Evolutionary conservation across 2,113 vertebrate genomes (phyloP).

Genomic region (Lepus americanus): DNA sequence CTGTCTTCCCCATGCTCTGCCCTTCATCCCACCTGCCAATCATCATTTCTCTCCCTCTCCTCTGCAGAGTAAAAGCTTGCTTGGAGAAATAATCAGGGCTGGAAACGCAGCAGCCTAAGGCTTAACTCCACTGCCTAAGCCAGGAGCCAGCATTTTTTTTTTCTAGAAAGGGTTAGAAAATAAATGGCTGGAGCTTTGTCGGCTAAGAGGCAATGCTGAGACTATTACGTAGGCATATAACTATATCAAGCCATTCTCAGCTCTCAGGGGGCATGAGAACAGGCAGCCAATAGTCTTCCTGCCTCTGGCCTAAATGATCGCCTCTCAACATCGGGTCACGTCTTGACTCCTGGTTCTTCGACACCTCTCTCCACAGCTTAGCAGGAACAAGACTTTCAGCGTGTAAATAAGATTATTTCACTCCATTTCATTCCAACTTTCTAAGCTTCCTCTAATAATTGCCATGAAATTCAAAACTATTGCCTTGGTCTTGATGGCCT

Average conservation of each 20-base stretch:
- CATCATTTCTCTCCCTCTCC: not conserved
- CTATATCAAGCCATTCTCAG: not conserved
- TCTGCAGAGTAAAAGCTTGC: not conserved
- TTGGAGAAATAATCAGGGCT: slow-evolving; percentile 32
- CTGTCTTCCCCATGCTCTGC: not conserved
- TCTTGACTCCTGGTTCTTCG: not conserved
- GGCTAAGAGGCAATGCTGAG: not conserved
- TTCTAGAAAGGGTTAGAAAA: not conserved
- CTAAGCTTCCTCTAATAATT: not conserved
- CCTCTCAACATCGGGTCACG: not conserved
- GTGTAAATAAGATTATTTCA: not conserved
- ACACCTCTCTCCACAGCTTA: not conserved
- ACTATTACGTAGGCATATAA: not conserved
- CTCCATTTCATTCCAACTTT: not conserved
- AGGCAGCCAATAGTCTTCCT: not conserved
- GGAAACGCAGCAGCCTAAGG: not conserved
- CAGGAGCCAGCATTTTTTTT: not conserved
- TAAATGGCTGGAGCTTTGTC: not conserved
- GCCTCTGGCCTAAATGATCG: not conserved
- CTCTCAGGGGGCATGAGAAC: not conserved
- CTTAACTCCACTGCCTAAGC: not conserved
- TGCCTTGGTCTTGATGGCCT: not conserved
- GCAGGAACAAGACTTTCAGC: not conserved
- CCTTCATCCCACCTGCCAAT: not conserved
- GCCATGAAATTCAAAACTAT: not conserved